Conservation (phyloP, 2,113 vertebrate species). For the Phylloscopus trochilus region DNA sequence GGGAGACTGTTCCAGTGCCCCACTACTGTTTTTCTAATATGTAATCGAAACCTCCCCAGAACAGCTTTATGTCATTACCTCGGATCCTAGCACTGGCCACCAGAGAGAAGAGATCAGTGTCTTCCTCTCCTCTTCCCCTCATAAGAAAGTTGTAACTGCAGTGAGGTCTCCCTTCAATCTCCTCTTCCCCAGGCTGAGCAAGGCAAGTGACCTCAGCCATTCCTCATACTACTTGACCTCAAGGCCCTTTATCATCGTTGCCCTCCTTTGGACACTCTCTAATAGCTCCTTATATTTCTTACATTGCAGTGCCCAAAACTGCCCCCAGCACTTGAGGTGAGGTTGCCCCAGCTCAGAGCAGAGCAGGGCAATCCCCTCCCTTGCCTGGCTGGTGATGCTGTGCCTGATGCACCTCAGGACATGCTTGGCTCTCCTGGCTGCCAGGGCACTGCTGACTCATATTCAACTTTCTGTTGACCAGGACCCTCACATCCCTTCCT, state of each 20-base stretch:
- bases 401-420: not conserved
- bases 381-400: not conserved
- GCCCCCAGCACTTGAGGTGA: not conserved
- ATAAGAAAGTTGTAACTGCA: fast-evolving
- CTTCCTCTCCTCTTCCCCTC: not conserved
- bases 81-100: fast-evolving
- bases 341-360: fast-evolving
- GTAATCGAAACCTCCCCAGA: not conserved
- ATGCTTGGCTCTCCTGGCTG: fast-evolving
- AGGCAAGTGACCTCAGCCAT: not conserved
- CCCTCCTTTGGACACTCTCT: not conserved
- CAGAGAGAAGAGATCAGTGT: not conserved
- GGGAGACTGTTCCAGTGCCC: not conserved
- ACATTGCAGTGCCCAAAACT: fast-evolving
- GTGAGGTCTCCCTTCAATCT: not conserved
- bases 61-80: not conserved
- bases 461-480: fast-evolving
- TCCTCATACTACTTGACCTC: fast-evolving
- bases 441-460: not conserved
- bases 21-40: not conserved
- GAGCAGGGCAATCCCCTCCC: not conserved
- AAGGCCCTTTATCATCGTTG: not conserved
- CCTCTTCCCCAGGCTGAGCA: not conserved
- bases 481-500: fast-evolving
- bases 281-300: not conserved